Evolutionary conservation across 1,140 invertebrate genomes (phyloP).

Genomic region (Microplitis demolitor): DNA sequence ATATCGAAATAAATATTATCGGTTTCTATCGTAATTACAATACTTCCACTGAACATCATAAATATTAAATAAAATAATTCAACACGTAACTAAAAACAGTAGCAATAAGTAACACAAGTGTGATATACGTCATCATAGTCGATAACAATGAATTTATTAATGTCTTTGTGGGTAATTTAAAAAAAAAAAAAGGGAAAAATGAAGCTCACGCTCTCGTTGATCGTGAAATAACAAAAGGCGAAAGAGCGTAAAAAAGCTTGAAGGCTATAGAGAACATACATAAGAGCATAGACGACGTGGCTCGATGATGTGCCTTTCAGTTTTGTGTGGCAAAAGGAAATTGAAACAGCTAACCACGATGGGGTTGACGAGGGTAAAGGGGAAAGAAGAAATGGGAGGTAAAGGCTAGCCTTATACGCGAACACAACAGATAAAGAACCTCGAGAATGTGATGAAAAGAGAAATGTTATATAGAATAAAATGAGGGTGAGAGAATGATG

Average conservation of each 20-base stretch:
- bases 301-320: slow-evolving; percentile 43
- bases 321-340: slow-evolving; percentile 50
- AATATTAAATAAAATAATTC: too few relatives aligned
- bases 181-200: background rate
- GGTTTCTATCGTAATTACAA: background rate
- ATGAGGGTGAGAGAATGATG: background rate
- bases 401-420: slow-evolving; percentile 11
- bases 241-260: slow-evolving; percentile 17
- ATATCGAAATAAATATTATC: background rate
- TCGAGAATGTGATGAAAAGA: background rate
- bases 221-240: slow-evolving; percentile 25
- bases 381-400: slow-evolving; percentile 13
- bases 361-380: slow-evolving; percentile 44
- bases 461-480: background rate
- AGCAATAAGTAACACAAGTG: background rate
- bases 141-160: background rate
- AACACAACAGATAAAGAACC: background rate
- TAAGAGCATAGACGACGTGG: slow-evolving; percentile 31
- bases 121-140: background rate
- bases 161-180: background rate
- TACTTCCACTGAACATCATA: too few relatives aligned
- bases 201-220: background rate
- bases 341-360: slow-evolving; percentile 56
- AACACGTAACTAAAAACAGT: too few relatives aligned
- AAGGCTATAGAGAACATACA: background rate